Conservation (phyloP, 2,888 invertebrate species). For the Trissolcus japonicus region DNA sequence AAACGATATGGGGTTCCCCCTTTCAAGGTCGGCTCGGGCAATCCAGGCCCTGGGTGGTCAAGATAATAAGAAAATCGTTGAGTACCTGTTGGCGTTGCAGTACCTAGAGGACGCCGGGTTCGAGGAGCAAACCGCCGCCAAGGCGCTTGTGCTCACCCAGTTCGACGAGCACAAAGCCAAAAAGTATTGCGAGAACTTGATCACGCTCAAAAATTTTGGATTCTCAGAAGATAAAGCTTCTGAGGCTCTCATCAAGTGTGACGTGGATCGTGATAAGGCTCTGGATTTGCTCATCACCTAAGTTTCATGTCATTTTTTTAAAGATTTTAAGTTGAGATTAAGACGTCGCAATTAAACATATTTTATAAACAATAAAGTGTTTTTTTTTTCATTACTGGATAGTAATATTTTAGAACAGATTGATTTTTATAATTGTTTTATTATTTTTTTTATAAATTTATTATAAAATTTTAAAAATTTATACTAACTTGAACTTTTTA, state of each 20-base stretch:
- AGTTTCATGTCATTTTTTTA: conserved; percentile 50
- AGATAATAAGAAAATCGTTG: conserved; percentile 93
- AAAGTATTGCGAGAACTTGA: conserved; percentile 77
- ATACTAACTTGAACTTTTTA: too few relatives aligned
- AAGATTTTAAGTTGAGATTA: too few relatives aligned
- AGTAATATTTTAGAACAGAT: too few relatives aligned
- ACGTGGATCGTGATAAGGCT: conserved; percentile 90
- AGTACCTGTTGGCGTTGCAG: conserved; percentile 85
- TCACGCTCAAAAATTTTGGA: conserved; percentile 88
- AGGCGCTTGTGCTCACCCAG: conserved; percentile 76
- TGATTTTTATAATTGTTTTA: too few relatives aligned
- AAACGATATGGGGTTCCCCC: conserved; percentile 92
- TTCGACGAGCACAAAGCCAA: conserved; percentile 76
- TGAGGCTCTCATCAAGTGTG: conserved; percentile 84
- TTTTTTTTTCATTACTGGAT: too few relatives aligned
- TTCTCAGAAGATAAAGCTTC: conserved; percentile 87
- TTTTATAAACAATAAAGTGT: too few relatives aligned
- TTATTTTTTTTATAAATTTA: too few relatives aligned
- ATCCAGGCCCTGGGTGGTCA: conserved; percentile 84
- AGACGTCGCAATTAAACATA: too few relatives aligned
- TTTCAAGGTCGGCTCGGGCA: conserved; percentile 88
- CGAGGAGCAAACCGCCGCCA: conserved; percentile 76
- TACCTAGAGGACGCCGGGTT: conserved; percentile 76
- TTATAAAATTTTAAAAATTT: too few relatives aligned
- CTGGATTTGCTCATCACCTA: conserved; percentile 89